A percentile compares a stretch with the other conserved stretches of the same genome.
Conservation (phyloP, 2,113 vertebrate species). For the Lutjanus erythropterus region DNA sequence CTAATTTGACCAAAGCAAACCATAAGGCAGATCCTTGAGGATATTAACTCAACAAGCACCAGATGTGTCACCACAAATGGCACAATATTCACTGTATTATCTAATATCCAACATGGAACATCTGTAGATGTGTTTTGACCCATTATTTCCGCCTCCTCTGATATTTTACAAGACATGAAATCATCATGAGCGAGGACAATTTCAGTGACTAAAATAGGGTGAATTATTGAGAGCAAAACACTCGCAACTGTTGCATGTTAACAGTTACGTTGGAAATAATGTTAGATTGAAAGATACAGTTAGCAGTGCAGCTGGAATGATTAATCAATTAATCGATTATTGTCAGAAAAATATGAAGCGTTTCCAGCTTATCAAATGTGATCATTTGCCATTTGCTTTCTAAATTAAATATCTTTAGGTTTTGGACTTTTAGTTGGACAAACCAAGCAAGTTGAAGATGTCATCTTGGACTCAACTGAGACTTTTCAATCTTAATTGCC, state of each 20-base stretch:
- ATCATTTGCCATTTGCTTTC: not conserved
- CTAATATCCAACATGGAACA: slow-evolving; percentile 15
- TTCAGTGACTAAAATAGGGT: not conserved
- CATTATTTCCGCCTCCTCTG: slow-evolving; percentile 18
- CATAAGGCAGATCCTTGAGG: slow-evolving; percentile 26
- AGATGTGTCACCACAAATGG: slow-evolving; percentile 22
- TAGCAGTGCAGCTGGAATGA: not conserved
- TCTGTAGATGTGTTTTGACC: slow-evolving; percentile 4
- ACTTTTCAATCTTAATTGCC: too few species aligned
- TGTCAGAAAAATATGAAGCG: not conserved
- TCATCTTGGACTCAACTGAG: not conserved
- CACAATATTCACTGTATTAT: slow-evolving; percentile 6
- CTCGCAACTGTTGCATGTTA: not conserved
- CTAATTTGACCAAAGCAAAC: slow-evolving; percentile 25
- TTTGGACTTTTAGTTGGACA: not conserved
- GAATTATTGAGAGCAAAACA: slow-evolving; percentile 12
- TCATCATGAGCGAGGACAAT: slow-evolving; percentile 15
- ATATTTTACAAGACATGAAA: slow-evolving; percentile 16
- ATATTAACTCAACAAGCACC: slow-evolving; percentile 28
- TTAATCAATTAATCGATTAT: fast-evolving
- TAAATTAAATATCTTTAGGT: not conserved
- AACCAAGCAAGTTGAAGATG: not conserved
- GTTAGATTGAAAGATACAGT: not conserved
- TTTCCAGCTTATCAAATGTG: not conserved
- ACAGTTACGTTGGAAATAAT: not conserved